phyloP scores from a whole-genome alignment of 2,113 vertebrate species.

The sheep (Ovis aries) region ARS-UI_Ramb_v3.0 NC_056077.1:19461001-19461500 shows the following conservation, averaged over 20 bases:
- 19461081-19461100: neutral
- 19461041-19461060: neutral
- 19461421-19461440: neutral
- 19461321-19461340: neutral
- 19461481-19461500: neutral
- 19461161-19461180: conserved; percentile 34
- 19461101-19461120: neutral
- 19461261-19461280: neutral
- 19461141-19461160: neutral
- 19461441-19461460: neutral
- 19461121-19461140: neutral
- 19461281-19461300: neutral
- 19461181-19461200: conserved; percentile 10
- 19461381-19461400: neutral
- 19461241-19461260: neutral
- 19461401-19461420: neutral
- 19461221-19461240: neutral
- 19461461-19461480: neutral
- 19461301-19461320: neutral
- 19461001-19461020: neutral
- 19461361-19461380: neutral
- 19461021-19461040: neutral
- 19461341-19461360: neutral
- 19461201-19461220: neutral
- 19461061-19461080: neutral